phyloP scores from a whole-genome alignment of 2,113 vertebrate species.

The Charadrius vociferus region DNA sequence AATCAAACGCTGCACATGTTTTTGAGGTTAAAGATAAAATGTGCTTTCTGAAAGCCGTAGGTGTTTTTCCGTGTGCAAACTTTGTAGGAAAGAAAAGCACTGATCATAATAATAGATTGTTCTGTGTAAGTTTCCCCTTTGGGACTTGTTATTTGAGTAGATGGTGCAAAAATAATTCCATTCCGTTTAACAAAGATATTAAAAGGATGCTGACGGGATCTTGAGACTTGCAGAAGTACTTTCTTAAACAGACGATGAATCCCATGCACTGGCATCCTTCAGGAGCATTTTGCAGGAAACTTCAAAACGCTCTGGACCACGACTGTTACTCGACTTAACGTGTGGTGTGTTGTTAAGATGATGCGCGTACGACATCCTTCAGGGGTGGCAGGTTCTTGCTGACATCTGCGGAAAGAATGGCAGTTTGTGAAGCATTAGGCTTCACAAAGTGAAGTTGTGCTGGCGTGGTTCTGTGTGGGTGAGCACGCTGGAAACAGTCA shows the following conservation, averaged over 20 bases:
- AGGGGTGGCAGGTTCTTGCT: not conserved
- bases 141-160: not conserved
- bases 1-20: not conserved
- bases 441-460: fast-evolving
- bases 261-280: not conserved
- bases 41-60: not conserved
- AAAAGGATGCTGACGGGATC: not conserved
- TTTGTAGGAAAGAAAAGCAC: not conserved
- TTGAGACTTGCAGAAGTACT: not conserved
- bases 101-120: not conserved
- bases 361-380: fast-evolving
- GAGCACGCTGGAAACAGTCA: fast-evolving
- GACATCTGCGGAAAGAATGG: not conserved
- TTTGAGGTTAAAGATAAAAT: not conserved
- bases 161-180: not conserved
- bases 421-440: fast-evolving
- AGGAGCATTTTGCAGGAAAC: not conserved
- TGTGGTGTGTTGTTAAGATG: fast-evolving
- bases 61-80: not conserved
- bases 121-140: not conserved
- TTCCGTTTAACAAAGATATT: not conserved
- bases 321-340: fast-evolving
- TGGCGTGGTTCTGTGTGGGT: fast-evolving
- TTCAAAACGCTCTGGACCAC: fast-evolving
- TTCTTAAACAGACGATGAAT: not conserved